Base-by-base conservation (phyloP, 1,140 invertebrate genomes). In the Manduca sexta region DNA sequence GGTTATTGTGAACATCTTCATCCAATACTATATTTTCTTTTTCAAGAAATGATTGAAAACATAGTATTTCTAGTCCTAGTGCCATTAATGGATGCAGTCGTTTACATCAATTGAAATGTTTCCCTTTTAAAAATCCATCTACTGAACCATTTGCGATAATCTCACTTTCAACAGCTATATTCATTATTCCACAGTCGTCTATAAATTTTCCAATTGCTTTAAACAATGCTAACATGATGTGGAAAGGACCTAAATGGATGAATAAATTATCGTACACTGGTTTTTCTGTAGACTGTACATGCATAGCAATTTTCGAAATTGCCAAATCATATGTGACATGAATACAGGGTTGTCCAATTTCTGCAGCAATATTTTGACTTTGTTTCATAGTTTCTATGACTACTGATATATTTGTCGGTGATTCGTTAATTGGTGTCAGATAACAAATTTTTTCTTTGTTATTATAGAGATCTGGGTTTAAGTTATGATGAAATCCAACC, bases 71-170 rank as follows among this genome's bases (percentile, higher is more conserved):
- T 31, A 87, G 55, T 34, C 52, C 79, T 18, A 78, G 16, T 42
- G 73, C 45, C 5, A 85, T 30, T n/a, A 86, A 33, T 6, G 77
- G 74, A 64, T 87, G 75, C 8, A 87, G 39, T 38, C 74, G 50
- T 57, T 86, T 87, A 49, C 83, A 86, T 35, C 86, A 26, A 51
- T 85, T 87, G 48, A 75, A 88, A 67, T 87, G 74, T 59, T 76
- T 84, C 5, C 79, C 76, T 2, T 16, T 39, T 15, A 86, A 26
- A 61, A 86, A 79, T 37, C 69, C 60, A 21, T 71, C 67, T 2
- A 87, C 48, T n/a, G 83, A 87, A 14, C 84, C 84, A 56, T 29
- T 60, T 38, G 81, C 84, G 5, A 87, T 33, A 7, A 87, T 55
- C 45, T 71, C 66, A 44, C 57, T 65, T 17, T 88, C 66, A 21